A percentile compares a stretch with the other conserved stretches of the same genome.
phyloP scores from a whole-genome alignment of 2,797 vertebrate species.

The Falco novaeseelandiae region DNA sequence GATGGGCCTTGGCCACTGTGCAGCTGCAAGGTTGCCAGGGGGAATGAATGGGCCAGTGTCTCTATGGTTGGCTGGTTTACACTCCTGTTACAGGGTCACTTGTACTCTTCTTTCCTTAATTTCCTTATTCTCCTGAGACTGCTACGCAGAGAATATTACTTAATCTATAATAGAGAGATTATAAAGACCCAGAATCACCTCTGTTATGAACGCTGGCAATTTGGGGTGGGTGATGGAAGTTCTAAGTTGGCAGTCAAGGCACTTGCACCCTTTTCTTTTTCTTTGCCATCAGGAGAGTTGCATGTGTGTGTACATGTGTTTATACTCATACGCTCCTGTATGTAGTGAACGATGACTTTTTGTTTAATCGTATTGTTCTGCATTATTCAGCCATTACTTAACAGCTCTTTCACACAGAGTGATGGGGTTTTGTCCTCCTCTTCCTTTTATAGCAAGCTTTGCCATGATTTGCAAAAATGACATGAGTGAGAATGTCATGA shows the following conservation, averaged over 20 bases:
- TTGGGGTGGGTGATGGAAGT: background rate
- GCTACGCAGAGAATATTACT: background rate
- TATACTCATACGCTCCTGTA: background rate
- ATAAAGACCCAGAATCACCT: background rate
- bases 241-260: background rate
- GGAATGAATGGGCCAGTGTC: background rate
- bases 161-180: background rate
- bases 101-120: background rate
- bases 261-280: background rate
- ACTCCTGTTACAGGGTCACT: background rate
- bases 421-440: background rate
- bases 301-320: background rate
- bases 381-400: background rate
- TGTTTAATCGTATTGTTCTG: background rate
- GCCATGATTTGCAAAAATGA: constrained; percentile 31
- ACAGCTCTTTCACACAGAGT: background rate
- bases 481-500: constrained; percentile 13
- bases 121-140: background rate
- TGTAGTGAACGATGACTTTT: background rate
- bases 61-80: background rate
- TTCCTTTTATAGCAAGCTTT: constrained; percentile 1
- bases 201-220: background rate
- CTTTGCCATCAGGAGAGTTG: background rate
- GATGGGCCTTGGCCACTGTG: background rate
- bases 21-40: background rate